Conservation (phyloP, 2,797 vertebrate genomes). For the Manis pentadactyla region DNA sequence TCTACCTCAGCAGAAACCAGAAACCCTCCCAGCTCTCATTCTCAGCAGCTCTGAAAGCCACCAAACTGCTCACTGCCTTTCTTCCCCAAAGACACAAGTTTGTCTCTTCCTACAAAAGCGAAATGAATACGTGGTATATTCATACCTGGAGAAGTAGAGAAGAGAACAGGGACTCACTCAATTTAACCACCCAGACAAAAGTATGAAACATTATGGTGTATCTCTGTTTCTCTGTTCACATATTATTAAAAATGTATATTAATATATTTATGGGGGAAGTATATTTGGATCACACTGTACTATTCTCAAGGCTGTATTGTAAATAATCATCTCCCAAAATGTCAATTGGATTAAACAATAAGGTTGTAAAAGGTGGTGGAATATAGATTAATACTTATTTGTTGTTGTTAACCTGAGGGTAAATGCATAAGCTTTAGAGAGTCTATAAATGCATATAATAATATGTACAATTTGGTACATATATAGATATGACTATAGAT, state of each 20-base stretch:
- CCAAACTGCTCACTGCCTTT: neutral
- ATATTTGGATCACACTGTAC: neutral
- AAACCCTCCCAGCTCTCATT: neutral
- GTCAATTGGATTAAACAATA: neutral
- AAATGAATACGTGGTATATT: conserved; percentile 19
- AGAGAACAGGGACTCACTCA: neutral
- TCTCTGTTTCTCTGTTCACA: neutral
- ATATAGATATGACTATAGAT: neutral
- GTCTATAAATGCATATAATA: neutral
- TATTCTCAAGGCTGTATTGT: neutral
- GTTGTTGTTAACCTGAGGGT: neutral
- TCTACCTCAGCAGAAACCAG: neutral
- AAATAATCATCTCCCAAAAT: neutral
- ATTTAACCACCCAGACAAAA: neutral
- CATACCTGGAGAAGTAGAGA: conserved; percentile 1
- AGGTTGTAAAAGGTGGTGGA: conserved; percentile 5
- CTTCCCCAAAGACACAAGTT: neutral
- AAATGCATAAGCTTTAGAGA: neutral
- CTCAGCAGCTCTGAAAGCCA: neutral
- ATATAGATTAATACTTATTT: neutral
- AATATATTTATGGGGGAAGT: neutral
- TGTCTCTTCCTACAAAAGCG: neutral
- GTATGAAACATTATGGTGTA: neutral
- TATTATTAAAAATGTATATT: neutral
- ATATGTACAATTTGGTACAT: neutral